Conservation (phyloP, 1,140 invertebrate species). For the Camponotus vicinus region DNA sequence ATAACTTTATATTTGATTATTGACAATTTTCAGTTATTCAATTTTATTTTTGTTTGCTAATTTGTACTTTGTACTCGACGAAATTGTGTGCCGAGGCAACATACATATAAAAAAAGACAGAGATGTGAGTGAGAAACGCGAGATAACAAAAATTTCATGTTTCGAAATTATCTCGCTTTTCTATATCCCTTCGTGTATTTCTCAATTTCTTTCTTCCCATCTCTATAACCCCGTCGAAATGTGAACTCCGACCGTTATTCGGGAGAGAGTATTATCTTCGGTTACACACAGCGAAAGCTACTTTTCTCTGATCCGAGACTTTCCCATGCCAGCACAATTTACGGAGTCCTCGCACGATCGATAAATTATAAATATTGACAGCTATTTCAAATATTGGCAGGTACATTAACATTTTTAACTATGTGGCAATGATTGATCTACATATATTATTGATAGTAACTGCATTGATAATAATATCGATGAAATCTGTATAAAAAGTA, state of each 20-base stretch:
- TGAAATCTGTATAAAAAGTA: background rate
- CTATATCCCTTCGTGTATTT: background rate
- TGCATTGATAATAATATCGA: background rate
- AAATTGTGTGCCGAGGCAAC: background rate
- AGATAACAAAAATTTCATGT: slow-evolving; percentile 46
- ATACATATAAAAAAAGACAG: background rate
- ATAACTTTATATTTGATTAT: background rate
- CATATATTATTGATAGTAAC: background rate
- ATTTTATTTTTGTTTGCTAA: background rate
- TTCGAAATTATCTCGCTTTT: slow-evolving; percentile 62
- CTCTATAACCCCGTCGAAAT: background rate
- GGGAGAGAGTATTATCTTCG: slow-evolving; percentile 45
- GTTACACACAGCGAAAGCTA: slow-evolving; percentile 21
- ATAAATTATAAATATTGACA: background rate
- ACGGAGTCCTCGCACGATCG: background rate
- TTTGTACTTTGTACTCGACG: background rate
- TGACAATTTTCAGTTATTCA: background rate
- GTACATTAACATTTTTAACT: slow-evolving; percentile 3
- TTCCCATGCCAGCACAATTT: background rate
- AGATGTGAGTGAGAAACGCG: background rate
- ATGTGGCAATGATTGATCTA: background rate
- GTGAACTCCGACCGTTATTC: slow-evolving; percentile 59
- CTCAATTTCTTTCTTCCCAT: slow-evolving; percentile 46
- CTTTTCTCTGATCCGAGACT: slow-evolving; percentile 29
- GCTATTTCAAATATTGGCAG: slow-evolving; percentile 16